phyloP scores from a whole-genome alignment of 2,888 invertebrate genomes.

The Drosophila fungiperda region DNA sequence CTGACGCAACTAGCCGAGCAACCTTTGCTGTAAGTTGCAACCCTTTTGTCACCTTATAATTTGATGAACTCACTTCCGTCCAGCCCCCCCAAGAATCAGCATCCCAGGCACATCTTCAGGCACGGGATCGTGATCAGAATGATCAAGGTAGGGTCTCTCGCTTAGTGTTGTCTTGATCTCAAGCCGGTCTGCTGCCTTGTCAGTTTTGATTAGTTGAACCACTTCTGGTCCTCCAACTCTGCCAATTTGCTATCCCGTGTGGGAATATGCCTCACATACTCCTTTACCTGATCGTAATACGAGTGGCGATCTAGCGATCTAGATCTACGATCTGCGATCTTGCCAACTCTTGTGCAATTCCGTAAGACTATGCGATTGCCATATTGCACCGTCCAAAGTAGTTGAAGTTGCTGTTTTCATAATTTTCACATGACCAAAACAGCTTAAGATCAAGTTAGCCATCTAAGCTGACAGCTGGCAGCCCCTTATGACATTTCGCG shows the following conservation, averaged over 20 bases:
- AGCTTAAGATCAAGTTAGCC: conserved; percentile 80
- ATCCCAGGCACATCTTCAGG: conserved; percentile 33
- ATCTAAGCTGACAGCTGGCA: conserved; percentile 76
- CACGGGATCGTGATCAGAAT: conserved; percentile 21
- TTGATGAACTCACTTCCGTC: conserved; percentile 76
- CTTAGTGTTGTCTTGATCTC: conserved; percentile 54
- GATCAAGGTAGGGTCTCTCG: conserved; percentile 14
- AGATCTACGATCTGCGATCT: conserved; percentile 49
- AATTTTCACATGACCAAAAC: conserved; percentile 80
- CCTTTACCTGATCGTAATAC: conserved; percentile 65
- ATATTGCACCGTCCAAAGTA: conserved; percentile 54
- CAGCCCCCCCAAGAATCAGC: conserved; percentile 44
- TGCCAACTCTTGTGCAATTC: conserved; percentile 69
- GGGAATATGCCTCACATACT: conserved; percentile 54
- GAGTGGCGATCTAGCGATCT: conserved; percentile 56
- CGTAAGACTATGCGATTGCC: conserved; percentile 19
- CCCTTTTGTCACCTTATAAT: conserved; percentile 76
- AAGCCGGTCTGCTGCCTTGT: conserved; percentile 75
- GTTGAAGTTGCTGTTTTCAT: conserved; percentile 61
- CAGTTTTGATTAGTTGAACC: conserved; percentile 78
- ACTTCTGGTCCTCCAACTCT: conserved; percentile 56
- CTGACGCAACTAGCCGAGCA: conserved; percentile 33
- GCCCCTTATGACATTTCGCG: conserved; percentile 71
- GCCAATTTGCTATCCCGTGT: conserved; percentile 57
- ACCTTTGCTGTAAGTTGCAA: conserved; percentile 56